Conservation (phyloP, 2,797 vertebrate species). For the Gallinago stenura region DNA sequence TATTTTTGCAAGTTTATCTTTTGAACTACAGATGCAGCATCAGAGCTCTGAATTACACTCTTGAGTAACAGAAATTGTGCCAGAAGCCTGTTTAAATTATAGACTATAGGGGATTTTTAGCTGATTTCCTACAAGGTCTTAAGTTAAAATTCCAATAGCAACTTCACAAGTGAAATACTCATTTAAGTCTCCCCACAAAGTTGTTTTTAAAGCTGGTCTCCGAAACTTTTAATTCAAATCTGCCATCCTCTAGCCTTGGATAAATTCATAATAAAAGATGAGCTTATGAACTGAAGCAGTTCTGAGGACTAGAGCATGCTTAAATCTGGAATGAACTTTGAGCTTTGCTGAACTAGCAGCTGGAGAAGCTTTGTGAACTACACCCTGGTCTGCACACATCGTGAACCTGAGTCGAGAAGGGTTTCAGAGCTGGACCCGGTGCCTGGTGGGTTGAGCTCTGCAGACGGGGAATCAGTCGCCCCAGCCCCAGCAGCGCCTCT, state of each 20-base stretch:
- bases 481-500: not conserved
- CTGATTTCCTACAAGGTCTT: conserved; percentile 32
- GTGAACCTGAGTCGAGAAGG: rapidly evolving
- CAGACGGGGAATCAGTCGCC: rapidly evolving
- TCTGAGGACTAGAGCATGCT: not conserved
- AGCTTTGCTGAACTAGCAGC: not conserved
- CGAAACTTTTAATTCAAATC: not conserved
- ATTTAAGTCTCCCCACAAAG: not conserved
- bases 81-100: conserved; percentile 3
- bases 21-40: conserved; percentile 13
- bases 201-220: not conserved
- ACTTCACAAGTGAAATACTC: not conserved
- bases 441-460: not conserved
- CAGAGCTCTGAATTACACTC: not conserved
- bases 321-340: not conserved
- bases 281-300: not conserved
- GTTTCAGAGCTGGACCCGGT: not conserved
- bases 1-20: conserved; percentile 35
- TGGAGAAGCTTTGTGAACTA: not conserved
- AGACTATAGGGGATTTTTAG: not conserved
- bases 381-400: rapidly evolving
- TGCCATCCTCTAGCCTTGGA: not conserved
- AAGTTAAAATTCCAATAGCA: not conserved
- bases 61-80: not conserved
- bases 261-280: not conserved